Percentiles rank a stretch among this genome's conserved stretches.
Conservation (phyloP, 2,888 invertebrate species). For the Mythimna vitellina region DNA sequence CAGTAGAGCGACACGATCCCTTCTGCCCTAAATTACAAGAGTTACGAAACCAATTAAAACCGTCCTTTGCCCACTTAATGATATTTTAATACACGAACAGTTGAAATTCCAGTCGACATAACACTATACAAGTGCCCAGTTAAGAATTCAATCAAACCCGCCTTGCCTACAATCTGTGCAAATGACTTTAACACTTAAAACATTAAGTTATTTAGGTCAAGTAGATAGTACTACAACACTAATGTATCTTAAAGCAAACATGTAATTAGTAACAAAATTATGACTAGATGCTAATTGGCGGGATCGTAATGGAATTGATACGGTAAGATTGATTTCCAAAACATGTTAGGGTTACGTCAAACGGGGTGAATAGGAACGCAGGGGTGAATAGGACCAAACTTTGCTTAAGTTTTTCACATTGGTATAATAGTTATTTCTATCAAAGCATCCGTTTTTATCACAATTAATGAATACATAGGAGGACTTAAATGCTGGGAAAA, state of each 20-base stretch:
- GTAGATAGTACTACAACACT: slow-evolving; percentile 61
- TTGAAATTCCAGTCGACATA: slow-evolving; percentile 38
- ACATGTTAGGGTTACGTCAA: slow-evolving; percentile 41
- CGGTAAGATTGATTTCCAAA: slow-evolving; percentile 38
- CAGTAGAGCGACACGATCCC: not conserved
- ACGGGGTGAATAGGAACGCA: too few species aligned
- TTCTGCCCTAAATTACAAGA: slow-evolving; percentile 2
- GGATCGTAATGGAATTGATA: slow-evolving; percentile 63
- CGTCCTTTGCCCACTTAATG: slow-evolving; percentile 35
- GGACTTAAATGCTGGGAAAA: too few species aligned
- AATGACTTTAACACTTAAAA: slow-evolving; percentile 58
- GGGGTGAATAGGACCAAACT: too few species aligned
- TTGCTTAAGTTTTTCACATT: too few species aligned
- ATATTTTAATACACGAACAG: slow-evolving; percentile 43
- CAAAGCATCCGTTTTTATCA: too few species aligned
- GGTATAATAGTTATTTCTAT: too few species aligned
- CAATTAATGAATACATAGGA: too few species aligned
- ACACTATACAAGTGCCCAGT: slow-evolving; percentile 12
- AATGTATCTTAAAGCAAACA: slow-evolving; percentile 70
- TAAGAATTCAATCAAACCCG: slow-evolving; percentile 58
- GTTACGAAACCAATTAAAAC: slow-evolving; percentile 30
- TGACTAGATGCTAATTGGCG: slow-evolving; percentile 72
- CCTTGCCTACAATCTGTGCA: slow-evolving; percentile 58
- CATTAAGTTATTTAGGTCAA: slow-evolving; percentile 67
- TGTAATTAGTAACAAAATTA: slow-evolving; percentile 74